Base-by-base conservation (phyloP, 2,113 vertebrate species). In the Mustelus asterias region DNA sequence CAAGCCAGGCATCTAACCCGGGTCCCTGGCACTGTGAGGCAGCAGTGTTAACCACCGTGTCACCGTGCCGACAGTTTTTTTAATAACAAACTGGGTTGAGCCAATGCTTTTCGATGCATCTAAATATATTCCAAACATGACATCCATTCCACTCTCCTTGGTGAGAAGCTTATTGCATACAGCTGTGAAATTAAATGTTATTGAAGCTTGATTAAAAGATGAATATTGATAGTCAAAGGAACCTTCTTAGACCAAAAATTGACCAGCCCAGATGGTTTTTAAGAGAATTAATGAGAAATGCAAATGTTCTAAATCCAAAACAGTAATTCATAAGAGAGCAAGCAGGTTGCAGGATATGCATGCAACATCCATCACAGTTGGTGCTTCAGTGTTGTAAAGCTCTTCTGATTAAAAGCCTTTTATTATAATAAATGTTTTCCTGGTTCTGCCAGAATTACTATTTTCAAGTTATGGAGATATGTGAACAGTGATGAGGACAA, bases 211-310 rank as follows among this genome's bases (percentile, higher is more conserved):
- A 67, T 65, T 93, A 65, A 93, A 72, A 76, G 41, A 95, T 95
- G 69, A 72, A 95, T 70, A 37, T 18, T n/a, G n/a, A 37, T 93
- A 20, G 11, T 54, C 22, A 76, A 76, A 70, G 63, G 41, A 41
- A 41, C 67, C 6, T 63, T 94, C 37, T n/a, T 72, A 3, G 69
- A 95, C 11, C 24, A 29, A 95, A 65, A 95, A 18, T 72, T 94
- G 94, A 95, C 41, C 94, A 70, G 11, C 67, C 41, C 94, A 54
- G 94, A 76, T 95, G 44, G 94, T 29, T 95, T 76, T 72, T 72
- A 95, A 72, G 54, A 60, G 29, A 60, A 90, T 11, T 76, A 95
- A 76, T 76, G 69, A 90, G 88, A 41, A 72, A 70, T 76, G 44
- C 26, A 95, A 70, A 70, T 95, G 26, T 54, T 72, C 94, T 44